phyloP scores from a whole-genome alignment of 1,140 invertebrate species.

The Cotesia glomerata region DNA sequence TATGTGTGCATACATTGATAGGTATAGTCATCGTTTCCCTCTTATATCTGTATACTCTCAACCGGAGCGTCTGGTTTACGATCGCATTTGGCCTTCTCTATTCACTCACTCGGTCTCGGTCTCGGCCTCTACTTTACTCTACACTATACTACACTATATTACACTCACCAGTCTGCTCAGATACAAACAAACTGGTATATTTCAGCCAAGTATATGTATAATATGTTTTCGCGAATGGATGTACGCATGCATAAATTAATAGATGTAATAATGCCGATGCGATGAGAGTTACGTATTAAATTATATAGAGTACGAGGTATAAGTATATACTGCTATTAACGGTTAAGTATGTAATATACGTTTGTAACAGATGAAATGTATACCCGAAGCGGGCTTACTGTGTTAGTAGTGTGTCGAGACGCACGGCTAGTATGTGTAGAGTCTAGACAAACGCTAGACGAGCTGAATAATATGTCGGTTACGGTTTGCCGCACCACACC shows the following conservation, averaged over 20 bases:
- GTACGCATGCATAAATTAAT: no score
- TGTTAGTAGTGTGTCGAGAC: slow-evolving; percentile 37
- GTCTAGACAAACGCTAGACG: slow-evolving; percentile 61
- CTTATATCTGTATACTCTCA: slow-evolving; percentile 5
- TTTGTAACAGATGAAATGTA: background rate
- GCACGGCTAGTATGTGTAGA: slow-evolving; percentile 37
- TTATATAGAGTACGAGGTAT: no score
- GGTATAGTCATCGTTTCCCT: background rate
- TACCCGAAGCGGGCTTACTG: slow-evolving; percentile 16
- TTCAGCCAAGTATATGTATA: no score
- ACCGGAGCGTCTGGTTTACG: background rate
- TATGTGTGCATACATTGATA: no score
- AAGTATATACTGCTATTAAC: no score
- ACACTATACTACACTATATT: no score
- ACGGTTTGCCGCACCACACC: slow-evolving; percentile 27
- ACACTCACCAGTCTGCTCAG: background rate
- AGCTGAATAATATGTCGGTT: slow-evolving; percentile 46
- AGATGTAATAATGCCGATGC: no score
- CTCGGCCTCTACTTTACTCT: no score
- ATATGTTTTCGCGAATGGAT: no score
- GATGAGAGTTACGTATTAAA: no score
- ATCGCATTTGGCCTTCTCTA: slow-evolving; percentile 14
- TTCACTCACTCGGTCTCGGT: slow-evolving; percentile 13
- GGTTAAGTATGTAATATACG: no score
- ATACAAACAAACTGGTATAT: background rate